These are phyloP conservation scores for Calephelis virginiensis DNA, from an alignment of 1,140 invertebrate genomes.

Conservation along the genomic window DNA sequence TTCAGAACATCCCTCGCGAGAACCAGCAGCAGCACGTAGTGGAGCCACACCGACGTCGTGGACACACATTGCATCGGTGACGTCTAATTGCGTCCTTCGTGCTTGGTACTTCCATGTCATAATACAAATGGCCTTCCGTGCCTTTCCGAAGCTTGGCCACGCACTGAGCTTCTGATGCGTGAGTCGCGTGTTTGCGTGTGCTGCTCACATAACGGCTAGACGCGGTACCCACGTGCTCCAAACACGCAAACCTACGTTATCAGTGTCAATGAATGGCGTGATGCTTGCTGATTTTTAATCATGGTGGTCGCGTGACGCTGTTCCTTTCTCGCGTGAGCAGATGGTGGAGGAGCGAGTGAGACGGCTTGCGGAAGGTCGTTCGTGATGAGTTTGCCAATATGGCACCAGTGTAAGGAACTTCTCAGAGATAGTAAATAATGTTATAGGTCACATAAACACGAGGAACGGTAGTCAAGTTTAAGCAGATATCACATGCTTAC, in stretches of 20 bases:
- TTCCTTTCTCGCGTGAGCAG: conserved; percentile 23
- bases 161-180: conserved; percentile 35
- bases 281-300: conserved; percentile 41
- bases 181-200: conserved; percentile 35
- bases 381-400: neutral
- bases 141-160: conserved; percentile 30
- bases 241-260: conserved; percentile 34
- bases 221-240: conserved; percentile 34
- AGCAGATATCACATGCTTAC: too few relatives aligned
- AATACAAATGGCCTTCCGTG: conserved; percentile 21
- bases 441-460: neutral
- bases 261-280: conserved; percentile 47
- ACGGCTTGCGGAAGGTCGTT: conserved; percentile 18
- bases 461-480: too few relatives aligned
- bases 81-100: conserved; percentile 11
- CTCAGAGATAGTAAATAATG: conserved; percentile 1
- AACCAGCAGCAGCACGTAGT: too few relatives aligned
- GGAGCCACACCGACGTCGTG: neutral
- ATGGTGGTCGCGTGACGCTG: conserved; percentile 37
- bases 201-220: conserved; percentile 34
- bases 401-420: neutral
- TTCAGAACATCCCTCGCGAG: too few relatives aligned
- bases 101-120: conserved; percentile 7
- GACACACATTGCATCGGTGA: neutral
- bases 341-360: conserved; percentile 23